Evolutionary conservation across 2,888 invertebrate species (phyloP), one percentile per base, ranked within the genome.

Genomic region (Acanthosepion esculentum): DNA sequence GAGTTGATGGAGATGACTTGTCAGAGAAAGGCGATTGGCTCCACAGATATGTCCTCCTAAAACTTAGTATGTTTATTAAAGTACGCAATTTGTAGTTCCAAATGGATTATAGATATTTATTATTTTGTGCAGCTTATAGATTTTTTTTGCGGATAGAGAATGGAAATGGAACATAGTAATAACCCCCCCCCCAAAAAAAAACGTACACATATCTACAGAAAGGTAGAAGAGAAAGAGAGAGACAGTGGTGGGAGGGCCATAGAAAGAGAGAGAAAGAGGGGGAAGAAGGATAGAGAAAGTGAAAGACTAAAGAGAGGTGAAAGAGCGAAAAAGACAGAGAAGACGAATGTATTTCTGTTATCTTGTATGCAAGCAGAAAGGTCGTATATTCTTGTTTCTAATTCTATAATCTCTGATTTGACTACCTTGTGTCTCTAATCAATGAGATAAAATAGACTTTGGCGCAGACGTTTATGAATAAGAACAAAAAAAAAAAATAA

Each of bases 391-490:
- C n/a, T 78, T n/a, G 78, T 78, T n/a, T 33, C 78, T 78, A 78
- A 78, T 78, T 78, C 78, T 33, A 78, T 78, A 78, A 78, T 78
- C 78, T 78, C 78, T 23, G 78, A 78, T 78, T 78, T 33, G 78
- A 78, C 78, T 78, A n/a, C 15, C n/a, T 64, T 78, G 78, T 78
- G n/a, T 15, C 18, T 78, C n/a, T 78, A 78, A 78, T 78, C 78
- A 78, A 78, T 78, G 78, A 78, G n/a, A 78, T 78, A 78, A 78
- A n/a, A 78, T n/a, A 78, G n/a, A 78, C 78, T n/a, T 78, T 78
- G n/a, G 78, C n/a, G 78, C n/a, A 78, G 78, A 78, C 78, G 78
- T n/a, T 78, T 78, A n/a, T 33, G 78, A 78, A 78, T 78, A n/a
- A 64, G 29, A 64, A 64, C 64, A 64, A 23, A 64, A 64, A 78